Base-by-base conservation (phyloP, 1,140 invertebrate genomes). In the Drosophila carrolli region DNA sequence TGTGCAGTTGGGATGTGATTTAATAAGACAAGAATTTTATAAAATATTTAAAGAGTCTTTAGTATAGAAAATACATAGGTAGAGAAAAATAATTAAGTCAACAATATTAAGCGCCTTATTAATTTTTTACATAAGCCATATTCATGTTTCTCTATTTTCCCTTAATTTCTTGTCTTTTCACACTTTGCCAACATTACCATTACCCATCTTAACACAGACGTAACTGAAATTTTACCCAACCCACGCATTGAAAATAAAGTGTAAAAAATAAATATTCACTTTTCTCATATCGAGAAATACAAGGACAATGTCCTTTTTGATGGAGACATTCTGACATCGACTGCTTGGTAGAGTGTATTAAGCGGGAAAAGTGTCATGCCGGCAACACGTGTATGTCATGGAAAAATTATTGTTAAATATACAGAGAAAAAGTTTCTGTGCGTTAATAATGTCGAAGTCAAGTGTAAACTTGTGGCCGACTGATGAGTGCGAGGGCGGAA, bases 391-490 rank as follows among this genome's bases (percentile, higher is more conserved):
- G 73, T 75, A 75, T 75, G 72, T 67, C 66, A 55, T 13, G 1
- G 50, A 32, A 19, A 60, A 63, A 63, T 63, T 63, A 63, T 60
- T 63, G 60, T 43, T 63, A 61, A 63, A 63, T 43, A 60, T 63
- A 63, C 59, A 61, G 16, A 13, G 53, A 19, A 14, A 61, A 35
- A 32, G 19, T 35, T 19, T 10, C 50, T 75, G 53, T n/a, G 61
- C 62, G 73, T 67, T 75, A 76, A 75, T 75, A 75, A 76, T 68
- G 73, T 67, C 62, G 37, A 76, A 76, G 54, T 76, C 72, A 76
- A 76, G 73, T 76, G 73, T 76, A 76, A 76, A 76, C 50, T 76
- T 76, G 73, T 76, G 73, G 73, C 73, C 71, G 38, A 41, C n/a
- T 54, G 73, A 75, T 27, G 60, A 55, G 35, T 51, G 55, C 19